Conservation (phyloP, 2,797 vertebrate species). For the Epinephelus malabaricus region DNA sequence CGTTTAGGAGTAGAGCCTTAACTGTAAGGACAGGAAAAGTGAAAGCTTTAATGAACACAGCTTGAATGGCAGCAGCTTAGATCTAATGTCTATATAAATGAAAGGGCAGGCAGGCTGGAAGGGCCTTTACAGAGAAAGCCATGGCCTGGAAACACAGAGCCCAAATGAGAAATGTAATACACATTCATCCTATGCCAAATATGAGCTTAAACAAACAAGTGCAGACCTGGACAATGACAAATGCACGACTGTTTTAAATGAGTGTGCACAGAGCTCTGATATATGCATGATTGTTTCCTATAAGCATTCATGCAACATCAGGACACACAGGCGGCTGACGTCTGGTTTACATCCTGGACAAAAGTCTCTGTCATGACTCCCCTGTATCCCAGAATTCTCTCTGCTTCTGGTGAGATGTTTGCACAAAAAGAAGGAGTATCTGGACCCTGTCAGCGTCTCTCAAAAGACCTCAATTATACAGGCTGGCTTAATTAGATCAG, state of each 20-base stretch:
- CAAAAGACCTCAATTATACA: conserved; percentile 80
- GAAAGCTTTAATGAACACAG: conserved; percentile 15
- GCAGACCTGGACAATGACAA: conserved; percentile 77
- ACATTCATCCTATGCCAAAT: conserved; percentile 55
- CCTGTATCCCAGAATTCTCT: conserved; percentile 76
- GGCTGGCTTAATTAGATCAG: conserved; percentile 84
- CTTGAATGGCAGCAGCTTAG: conserved; percentile 16
- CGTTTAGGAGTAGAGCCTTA: conserved; percentile 4
- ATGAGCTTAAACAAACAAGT: conserved; percentile 72
- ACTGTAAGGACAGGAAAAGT: background rate
- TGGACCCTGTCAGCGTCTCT: conserved; percentile 84
- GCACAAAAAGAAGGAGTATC: conserved; percentile 74
- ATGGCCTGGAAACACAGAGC: conserved; percentile 35
- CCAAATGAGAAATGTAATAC: conserved; percentile 59
- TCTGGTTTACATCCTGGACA: conserved; percentile 79
- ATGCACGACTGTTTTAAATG: conserved; percentile 63
- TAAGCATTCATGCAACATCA: conserved; percentile 67
- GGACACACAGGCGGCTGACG: conserved; percentile 76
- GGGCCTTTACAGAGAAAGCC: conserved; percentile 27
- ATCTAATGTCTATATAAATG: conserved; percentile 22
- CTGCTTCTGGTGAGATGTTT: conserved; percentile 69
- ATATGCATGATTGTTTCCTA: conserved; percentile 73
- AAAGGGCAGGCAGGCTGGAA: conserved; percentile 19
- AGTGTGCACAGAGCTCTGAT: conserved; percentile 52
- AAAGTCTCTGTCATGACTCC: conserved; percentile 75